Conservation (phyloP, 2,113 vertebrate species). For the Elgaria multicarinata region DNA sequence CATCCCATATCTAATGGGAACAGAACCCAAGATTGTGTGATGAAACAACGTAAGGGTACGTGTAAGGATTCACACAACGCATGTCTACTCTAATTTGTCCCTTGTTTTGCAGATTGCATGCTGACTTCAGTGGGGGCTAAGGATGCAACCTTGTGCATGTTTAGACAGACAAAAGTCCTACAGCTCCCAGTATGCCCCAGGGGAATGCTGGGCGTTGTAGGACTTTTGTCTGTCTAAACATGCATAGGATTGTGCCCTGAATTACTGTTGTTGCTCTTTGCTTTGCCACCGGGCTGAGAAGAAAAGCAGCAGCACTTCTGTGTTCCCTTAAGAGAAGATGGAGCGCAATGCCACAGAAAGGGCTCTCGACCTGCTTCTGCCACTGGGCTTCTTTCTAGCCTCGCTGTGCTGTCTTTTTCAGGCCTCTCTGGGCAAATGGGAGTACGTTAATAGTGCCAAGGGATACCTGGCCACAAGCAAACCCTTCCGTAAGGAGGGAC, state of each 20-base stretch:
- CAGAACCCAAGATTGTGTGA: background rate
- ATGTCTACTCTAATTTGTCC: no score
- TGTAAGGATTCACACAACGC: background rate
- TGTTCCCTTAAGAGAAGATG: background rate
- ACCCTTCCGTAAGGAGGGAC: background rate
- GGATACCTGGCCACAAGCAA: background rate
- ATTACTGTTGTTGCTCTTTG: background rate
- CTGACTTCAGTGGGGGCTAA: background rate
- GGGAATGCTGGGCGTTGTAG: no score
- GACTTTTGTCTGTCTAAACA: no score
- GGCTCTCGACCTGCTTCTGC: background rate
- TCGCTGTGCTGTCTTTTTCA: background rate
- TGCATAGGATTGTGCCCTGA: no score
- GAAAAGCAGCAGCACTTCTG: background rate
- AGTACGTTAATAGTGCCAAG: background rate
- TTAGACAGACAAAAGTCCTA: no score
- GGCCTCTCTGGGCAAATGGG: background rate
- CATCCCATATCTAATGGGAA: background rate
- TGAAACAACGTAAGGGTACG: background rate
- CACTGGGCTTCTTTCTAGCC: background rate
- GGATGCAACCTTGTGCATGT: no score
- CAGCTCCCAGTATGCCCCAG: no score
- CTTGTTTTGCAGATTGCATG: background rate
- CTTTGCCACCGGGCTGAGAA: background rate
- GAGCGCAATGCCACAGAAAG: background rate